Evolutionary conservation across 2,888 invertebrate genomes (phyloP).

Genomic region (Scaptomyza polygonia): DNA sequence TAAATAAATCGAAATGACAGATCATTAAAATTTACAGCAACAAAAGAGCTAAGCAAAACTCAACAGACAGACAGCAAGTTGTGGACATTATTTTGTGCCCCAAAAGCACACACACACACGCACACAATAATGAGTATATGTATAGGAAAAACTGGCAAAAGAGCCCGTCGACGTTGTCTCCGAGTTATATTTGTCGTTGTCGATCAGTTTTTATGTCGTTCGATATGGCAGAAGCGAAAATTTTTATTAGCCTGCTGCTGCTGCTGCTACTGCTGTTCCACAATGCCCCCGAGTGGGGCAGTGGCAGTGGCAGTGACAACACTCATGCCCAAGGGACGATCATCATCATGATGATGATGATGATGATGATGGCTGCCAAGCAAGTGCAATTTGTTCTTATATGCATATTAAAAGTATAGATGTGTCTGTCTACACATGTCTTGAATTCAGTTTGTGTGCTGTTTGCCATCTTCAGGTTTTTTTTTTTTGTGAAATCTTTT

Average conservation of each 20-base stretch:
- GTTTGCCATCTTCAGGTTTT: not conserved
- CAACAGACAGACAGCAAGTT: constrained; percentile 58
- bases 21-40: constrained; percentile 83
- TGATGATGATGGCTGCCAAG: constrained; percentile 71
- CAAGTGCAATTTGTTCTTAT: constrained; percentile 73
- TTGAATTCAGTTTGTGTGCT: not conserved
- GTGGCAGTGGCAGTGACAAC: constrained; percentile 14
- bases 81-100: constrained; percentile 68
- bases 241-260: constrained; percentile 69
- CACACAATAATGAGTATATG: not conserved
- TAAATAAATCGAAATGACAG: constrained; percentile 84
- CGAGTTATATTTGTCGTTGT: constrained; percentile 79
- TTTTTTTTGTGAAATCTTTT: not conserved
- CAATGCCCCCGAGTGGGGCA: constrained; percentile 41
- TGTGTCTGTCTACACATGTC: constrained; percentile 5
- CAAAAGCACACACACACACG: not conserved
- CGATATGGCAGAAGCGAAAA: constrained; percentile 74
- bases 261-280: constrained; percentile 46
- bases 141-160: constrained; percentile 11
- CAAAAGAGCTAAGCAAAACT: constrained; percentile 41
- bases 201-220: constrained; percentile 80
- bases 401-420: constrained; percentile 46
- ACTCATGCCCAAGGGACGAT: constrained; percentile 28
- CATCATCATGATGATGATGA: constrained; percentile 67
- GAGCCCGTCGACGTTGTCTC: constrained; percentile 32